Conservation (phyloP, 1,140 invertebrate species). For the Drosophila subpulchrella region DNA sequence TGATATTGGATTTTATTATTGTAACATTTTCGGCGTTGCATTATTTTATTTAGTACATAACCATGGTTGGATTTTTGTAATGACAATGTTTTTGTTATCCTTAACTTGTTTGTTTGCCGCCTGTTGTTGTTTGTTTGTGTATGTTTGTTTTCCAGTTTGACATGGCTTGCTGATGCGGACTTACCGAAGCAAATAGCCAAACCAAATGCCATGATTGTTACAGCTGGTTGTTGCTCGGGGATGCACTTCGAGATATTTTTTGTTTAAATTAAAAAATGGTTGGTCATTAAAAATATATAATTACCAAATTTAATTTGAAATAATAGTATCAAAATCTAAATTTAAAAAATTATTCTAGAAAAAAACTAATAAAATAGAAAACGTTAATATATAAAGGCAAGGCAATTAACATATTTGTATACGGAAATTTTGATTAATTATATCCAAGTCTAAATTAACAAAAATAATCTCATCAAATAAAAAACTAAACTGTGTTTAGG, state of each 20-base stretch:
- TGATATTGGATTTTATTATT: slow-evolving; percentile 7
- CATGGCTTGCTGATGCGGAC: slow-evolving; percentile 59
- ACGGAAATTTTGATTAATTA: too few relatives aligned
- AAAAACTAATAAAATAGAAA: too few relatives aligned
- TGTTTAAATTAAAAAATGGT: too few relatives aligned
- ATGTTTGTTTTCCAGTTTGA: slow-evolving; percentile 45
- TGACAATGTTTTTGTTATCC: slow-evolving; percentile 27
- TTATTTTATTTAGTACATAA: slow-evolving; percentile 54
- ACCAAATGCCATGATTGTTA: slow-evolving; percentile 12
- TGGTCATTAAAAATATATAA: neutral
- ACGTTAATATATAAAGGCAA: too few relatives aligned
- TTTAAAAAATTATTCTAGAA: neutral
- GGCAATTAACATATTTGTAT: too few relatives aligned
- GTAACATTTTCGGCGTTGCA: slow-evolving; percentile 33
- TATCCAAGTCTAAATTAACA: too few relatives aligned
- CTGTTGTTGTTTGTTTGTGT: slow-evolving; percentile 18
- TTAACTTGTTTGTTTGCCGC: slow-evolving; percentile 7
- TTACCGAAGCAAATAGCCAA: slow-evolving; percentile 61
- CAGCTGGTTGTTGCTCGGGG: slow-evolving; percentile 14
- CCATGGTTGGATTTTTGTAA: slow-evolving; percentile 55
- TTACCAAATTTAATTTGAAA: neutral
- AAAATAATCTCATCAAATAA: too few relatives aligned
- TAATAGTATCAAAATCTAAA: rapidly evolving
- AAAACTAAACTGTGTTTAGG: too few relatives aligned
- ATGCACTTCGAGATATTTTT: neutral